Evolutionary conservation across 2,797 vertebrate genomes (phyloP).

Genomic region (Megalops cyprinoides): DNA sequence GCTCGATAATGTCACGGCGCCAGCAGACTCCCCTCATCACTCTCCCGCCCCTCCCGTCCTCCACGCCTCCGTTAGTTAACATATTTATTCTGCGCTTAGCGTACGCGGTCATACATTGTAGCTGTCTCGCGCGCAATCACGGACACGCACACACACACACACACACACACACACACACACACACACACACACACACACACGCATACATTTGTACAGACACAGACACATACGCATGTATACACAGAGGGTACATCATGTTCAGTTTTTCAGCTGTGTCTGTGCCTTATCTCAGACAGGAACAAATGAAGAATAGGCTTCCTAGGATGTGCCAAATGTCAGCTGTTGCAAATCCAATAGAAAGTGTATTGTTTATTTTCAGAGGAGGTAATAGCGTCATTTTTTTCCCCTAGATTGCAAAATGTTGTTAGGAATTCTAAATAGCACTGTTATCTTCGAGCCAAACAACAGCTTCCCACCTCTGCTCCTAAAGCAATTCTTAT

Average conservation of each 20-base stretch:
- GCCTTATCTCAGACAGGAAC: slow-evolving; percentile 61
- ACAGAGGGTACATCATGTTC: slow-evolving; percentile 31
- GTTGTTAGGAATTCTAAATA: slow-evolving; percentile 66
- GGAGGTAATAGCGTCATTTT: slow-evolving; percentile 71
- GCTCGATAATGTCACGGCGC: slow-evolving; percentile 46
- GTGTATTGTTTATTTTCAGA: slow-evolving; percentile 71
- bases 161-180: neutral
- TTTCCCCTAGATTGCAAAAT: slow-evolving; percentile 63
- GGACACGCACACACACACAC: neutral
- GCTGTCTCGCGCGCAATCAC: too few relatives aligned
- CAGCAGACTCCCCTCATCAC: neutral
- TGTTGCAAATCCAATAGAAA: slow-evolving; percentile 57
- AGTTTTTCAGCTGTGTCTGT: slow-evolving; percentile 1
- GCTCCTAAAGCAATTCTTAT: slow-evolving; percentile 64
- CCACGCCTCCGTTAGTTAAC: slow-evolving; percentile 42
- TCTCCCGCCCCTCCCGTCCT: slow-evolving; percentile 16
- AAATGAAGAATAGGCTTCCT: slow-evolving; percentile 66
- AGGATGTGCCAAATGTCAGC: slow-evolving; percentile 75
- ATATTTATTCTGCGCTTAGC: slow-evolving; percentile 42
- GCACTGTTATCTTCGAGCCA: slow-evolving; percentile 72
- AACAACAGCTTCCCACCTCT: slow-evolving; percentile 66
- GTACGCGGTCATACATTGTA: slow-evolving; percentile 43
- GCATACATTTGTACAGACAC: slow-evolving; percentile 40
- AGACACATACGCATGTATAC: slow-evolving; percentile 43
- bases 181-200: neutral